phyloP scores from a whole-genome alignment of 2,888 invertebrate species.

The Minunthozetes semirufus region DNA sequence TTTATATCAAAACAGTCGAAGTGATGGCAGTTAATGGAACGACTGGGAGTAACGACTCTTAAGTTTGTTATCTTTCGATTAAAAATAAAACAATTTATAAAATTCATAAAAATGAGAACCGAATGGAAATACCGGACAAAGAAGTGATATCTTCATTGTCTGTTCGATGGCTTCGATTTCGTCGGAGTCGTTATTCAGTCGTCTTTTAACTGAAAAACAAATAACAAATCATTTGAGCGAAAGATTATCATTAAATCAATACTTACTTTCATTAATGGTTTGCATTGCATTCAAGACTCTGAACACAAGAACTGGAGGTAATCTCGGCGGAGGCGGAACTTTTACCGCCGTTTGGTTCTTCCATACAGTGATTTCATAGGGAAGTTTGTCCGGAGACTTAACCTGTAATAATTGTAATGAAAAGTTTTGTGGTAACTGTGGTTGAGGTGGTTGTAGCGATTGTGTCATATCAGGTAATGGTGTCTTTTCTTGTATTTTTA shows the following conservation, averaged over 20 bases:
- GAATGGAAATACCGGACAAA: background rate
- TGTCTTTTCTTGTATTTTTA: no score
- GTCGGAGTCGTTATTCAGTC: background rate
- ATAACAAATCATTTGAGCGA: background rate
- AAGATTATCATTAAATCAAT: background rate
- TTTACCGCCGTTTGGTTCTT: background rate
- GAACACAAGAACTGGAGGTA: background rate
- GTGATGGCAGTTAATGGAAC: background rate
- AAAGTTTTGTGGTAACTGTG: background rate
- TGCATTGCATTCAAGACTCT: background rate
- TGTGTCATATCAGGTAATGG: no score
- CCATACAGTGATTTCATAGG: background rate
- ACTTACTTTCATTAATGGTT: background rate
- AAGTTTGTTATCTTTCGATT: background rate
- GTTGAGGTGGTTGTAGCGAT: background rate
- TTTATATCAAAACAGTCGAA: slow-evolving; percentile 1
- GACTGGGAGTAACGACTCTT: background rate
- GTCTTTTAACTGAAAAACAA: background rate
- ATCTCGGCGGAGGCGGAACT: background rate
- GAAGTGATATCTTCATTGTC: background rate
- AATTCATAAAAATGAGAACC: background rate
- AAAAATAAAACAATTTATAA: background rate
- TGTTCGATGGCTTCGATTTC: background rate
- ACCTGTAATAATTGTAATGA: background rate
- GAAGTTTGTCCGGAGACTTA: background rate